These are phyloP conservation scores for Grantiella picta DNA, from an alignment of 2,113 vertebrate genomes.

Conservation along the genomic window DNA sequence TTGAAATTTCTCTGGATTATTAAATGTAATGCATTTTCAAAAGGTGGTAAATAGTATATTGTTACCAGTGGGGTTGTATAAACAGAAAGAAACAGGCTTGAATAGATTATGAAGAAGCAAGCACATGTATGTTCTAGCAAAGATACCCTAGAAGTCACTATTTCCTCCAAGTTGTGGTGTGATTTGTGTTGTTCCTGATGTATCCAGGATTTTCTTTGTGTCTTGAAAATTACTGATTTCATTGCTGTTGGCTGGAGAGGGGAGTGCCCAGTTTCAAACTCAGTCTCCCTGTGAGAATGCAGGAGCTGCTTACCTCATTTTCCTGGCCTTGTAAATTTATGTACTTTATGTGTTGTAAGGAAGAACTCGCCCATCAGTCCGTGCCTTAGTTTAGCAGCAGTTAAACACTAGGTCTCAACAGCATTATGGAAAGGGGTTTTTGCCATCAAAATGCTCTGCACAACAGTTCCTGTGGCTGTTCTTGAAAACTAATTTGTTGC, in stretches of 20 bases:
- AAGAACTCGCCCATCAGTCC: background rate
- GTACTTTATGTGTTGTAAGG: background rate
- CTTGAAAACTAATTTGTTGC: background rate
- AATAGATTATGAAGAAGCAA: background rate
- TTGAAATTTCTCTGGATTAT: background rate
- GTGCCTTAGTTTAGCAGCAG: background rate
- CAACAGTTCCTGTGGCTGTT: background rate
- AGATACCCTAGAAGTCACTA: background rate
- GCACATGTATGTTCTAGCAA: background rate
- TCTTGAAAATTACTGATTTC: background rate
- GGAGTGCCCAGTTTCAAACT: background rate
- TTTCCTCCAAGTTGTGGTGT: background rate
- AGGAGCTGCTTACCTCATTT: background rate
- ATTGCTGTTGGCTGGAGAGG: background rate
- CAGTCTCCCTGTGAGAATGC: background rate
- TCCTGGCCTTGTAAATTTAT: background rate
- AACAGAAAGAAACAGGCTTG: background rate
- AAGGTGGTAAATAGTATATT: background rate
- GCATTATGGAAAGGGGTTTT: background rate
- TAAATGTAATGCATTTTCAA: background rate
- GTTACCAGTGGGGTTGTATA: background rate
- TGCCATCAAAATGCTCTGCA: background rate
- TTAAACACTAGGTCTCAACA: background rate
- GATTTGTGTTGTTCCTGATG: background rate
- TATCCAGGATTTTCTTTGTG: background rate